phyloP scores from a whole-genome alignment of 2,797 vertebrate species.

The Miichthys miiuy region DNA sequence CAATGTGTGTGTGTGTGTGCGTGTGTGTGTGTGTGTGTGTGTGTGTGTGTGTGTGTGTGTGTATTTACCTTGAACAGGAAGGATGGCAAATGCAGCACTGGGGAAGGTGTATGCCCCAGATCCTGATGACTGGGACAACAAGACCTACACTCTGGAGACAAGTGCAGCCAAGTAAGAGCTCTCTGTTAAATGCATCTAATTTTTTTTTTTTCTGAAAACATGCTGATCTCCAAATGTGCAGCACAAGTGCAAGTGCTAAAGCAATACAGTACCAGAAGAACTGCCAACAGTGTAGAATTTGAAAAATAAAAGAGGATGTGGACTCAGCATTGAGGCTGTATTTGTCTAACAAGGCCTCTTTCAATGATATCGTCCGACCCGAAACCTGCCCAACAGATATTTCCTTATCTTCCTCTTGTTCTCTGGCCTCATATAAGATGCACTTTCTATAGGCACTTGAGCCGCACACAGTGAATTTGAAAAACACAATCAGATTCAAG shows the following conservation, averaged over 20 bases:
- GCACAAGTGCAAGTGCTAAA: conserved; percentile 42
- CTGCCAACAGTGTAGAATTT: conserved; percentile 38
- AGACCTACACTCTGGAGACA: conserved; percentile 92
- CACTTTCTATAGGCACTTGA: conserved; percentile 37
- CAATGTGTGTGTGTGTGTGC: conserved; percentile 41
- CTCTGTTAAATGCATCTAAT: conserved; percentile 52
- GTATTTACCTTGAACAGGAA: conserved; percentile 86
- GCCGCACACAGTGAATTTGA: conserved; percentile 47
- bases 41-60: conserved; percentile 45
- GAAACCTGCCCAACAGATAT: conserved; percentile 38
- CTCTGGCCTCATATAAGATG: conserved; percentile 20
- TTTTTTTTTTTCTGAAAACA: conserved; percentile 45
- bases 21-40: conserved; percentile 35
- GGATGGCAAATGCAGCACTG: conserved; percentile 85
- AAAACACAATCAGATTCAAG: conserved; percentile 60
- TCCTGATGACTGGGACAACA: conserved; percentile 95
- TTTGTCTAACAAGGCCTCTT: conserved; percentile 34
- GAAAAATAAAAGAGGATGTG: conserved; percentile 50
- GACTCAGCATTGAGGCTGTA: conserved; percentile 32
- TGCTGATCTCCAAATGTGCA: conserved; percentile 62
- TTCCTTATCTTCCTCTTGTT: conserved; percentile 46
- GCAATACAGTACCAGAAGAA: conserved; percentile 34
- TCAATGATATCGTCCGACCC: conserved; percentile 30
- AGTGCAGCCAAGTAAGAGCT: conserved; percentile 89
- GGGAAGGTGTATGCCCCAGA: conserved; percentile 93